These are phyloP conservation scores for Tethya wilhelma DNA, from an alignment of 37 sponge, comb jelly and placozoan species.

Conservation along the genomic window DNA sequence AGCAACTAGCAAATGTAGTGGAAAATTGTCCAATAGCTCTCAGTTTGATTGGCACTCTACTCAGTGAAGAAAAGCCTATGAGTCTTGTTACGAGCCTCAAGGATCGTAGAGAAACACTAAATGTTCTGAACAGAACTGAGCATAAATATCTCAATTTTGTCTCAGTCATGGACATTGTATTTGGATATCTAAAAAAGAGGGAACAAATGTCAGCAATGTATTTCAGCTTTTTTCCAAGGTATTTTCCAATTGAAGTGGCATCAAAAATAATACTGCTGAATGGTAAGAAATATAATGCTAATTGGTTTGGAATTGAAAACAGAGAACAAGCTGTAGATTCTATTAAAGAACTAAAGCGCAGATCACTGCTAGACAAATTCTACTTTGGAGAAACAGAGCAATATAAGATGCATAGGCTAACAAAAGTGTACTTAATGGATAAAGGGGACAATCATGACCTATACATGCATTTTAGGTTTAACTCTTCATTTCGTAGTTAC, in stretches of 20 bases:
- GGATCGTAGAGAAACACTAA: too few species aligned
- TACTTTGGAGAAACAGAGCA: background rate
- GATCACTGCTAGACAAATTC: background rate
- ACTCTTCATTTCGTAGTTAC: background rate
- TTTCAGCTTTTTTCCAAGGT: too few species aligned
- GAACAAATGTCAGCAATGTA: too few species aligned
- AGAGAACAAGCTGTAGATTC: background rate
- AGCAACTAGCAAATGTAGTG: background rate
- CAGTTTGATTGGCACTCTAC: background rate
- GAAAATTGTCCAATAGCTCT: background rate
- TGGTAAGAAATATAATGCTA: too few species aligned
- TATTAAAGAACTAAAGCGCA: background rate
- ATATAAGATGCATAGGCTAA: background rate
- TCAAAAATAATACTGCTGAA: too few species aligned
- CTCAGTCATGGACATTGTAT: too few species aligned
- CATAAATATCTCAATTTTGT: too few species aligned
- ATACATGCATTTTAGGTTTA: background rate
- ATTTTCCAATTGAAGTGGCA: too few species aligned
- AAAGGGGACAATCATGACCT: background rate
- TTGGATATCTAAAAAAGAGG: too few species aligned
- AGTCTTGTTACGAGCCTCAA: background rate
- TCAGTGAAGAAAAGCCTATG: background rate
- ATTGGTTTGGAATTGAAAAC: background rate
- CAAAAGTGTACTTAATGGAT: background rate
- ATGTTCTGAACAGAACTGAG: too few species aligned